Evolutionary conservation across 1,140 invertebrate genomes (phyloP).

Genomic region (Aphaenogaster ashmeadi): DNA sequence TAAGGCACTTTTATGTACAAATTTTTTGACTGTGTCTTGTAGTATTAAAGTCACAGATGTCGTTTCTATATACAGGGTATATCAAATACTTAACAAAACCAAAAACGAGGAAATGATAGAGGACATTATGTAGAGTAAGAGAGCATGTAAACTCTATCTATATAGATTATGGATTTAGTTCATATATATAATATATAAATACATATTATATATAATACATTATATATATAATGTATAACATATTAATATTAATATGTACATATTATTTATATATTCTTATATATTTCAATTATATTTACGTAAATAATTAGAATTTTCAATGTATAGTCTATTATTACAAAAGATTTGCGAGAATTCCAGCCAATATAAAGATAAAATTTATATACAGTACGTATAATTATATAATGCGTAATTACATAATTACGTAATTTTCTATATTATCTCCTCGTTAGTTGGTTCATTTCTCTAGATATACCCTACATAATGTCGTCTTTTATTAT

Average conservation of each 20-base stretch:
- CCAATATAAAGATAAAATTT: not conserved
- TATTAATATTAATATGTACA: not conserved
- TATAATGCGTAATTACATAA: slow-evolving; percentile 1
- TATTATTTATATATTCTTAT: not conserved
- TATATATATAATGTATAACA: not conserved
- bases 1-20: slow-evolving; percentile 73
- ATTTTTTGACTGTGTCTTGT: slow-evolving; percentile 60
- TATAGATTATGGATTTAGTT: not conserved
- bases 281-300: slow-evolving; percentile 1
- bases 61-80: not conserved
- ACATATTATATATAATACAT: not conserved
- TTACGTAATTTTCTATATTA: not conserved
- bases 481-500: not conserved
- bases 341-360: not conserved
- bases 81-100: not conserved
- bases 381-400: not conserved
- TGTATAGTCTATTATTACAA: not conserved
- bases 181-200: not conserved
- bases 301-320: not conserved
- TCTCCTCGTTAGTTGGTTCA: not conserved
- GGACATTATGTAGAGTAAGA: not conserved
- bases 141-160: not conserved
- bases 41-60: slow-evolving; percentile 11
- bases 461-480: not conserved
- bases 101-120: slow-evolving; percentile 1